Evolutionary conservation across 2,888 invertebrate species (phyloP), one percentile per base, ranked within the genome.

Genomic region (Bursaphelenchus okinawaensis): DNA sequence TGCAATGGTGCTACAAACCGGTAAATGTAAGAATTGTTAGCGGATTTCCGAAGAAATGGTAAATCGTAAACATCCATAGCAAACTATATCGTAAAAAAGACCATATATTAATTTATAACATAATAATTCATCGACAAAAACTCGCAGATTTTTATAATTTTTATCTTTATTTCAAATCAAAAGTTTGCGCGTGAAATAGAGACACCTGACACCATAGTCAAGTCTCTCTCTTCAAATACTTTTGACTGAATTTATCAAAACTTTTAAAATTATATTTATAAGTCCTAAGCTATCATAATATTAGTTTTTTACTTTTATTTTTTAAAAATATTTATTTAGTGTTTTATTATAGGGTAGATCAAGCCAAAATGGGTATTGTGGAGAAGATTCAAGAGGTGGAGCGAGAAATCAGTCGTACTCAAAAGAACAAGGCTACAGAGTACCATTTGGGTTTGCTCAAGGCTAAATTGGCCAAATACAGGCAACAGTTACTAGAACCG

Each of bases 351-450:
- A n/a, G n/a, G n/a, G n/a, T n/a, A n/a, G n/a, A 40, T 40, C 29
- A 12, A 29, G 29, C 29, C 29, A 29, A 29, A 29, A 98, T 99
- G 98, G 98, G 98, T 78, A 96, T 99, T 83, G 86, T 98, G 72
- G 98, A 98, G 82, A 96, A 94, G 88, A 98, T 98, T 84, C 90
- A 92, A 6, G 96, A 98, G 87, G 95, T 98, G 72, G 98, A 98
- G 84, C 90, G 90, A 83, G 98, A 98, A 89, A 96, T 96, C 72
- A 91, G 92, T 19, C 88, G 94, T 76, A 98, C 98, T 20, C 98
- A 98, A 84, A 98, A 98, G 85, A 98, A 98, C 86, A 98, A 75
- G 26, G 70, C 70, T 6, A 70, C 98, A 79, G 98, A 98, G 84
- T 96, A 98, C 82, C 98, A 99, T 87, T 88, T 72, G 98, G 86